These are phyloP conservation scores for Phytoseiulus persimilis DNA, from an alignment of 2,888 invertebrate species.

Conservation along the genomic window DNA sequence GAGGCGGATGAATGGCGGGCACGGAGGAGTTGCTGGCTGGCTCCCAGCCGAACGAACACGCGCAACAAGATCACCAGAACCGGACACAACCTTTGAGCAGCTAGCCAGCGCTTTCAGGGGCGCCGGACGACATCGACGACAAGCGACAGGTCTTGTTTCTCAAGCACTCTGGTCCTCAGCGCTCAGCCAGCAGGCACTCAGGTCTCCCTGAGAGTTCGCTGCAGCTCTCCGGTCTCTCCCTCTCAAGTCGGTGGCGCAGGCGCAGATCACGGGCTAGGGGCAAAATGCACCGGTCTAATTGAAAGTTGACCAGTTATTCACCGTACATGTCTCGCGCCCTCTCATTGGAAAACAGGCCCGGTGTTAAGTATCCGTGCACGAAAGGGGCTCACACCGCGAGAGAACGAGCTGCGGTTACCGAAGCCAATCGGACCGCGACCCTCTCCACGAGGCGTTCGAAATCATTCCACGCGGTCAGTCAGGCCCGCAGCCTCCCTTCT, in stretches of 20 bases:
- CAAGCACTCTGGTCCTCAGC: neutral
- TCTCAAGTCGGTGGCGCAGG: neutral
- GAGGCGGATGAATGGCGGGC: neutral
- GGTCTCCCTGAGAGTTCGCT: neutral
- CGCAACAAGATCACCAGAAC: neutral
- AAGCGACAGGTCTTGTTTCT: slow-evolving; percentile 5
- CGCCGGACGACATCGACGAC: neutral
- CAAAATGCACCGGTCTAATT: neutral
- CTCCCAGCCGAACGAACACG: neutral
- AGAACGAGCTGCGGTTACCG: neutral
- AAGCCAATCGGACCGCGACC: neutral
- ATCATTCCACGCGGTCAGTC: neutral
- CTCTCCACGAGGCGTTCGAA: neutral
- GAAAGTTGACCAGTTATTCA: neutral
- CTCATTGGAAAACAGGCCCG: neutral
- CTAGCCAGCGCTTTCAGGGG: neutral
- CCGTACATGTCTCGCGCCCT: neutral
- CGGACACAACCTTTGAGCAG: neutral
- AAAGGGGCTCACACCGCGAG: neutral
- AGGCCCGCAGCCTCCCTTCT: neutral
- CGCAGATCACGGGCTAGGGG: neutral
- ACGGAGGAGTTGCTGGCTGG: neutral
- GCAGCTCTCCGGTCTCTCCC: slow-evolving; percentile 5
- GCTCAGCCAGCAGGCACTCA: neutral
- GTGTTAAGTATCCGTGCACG: neutral